Base-by-base conservation (phyloP, 2,888 invertebrate genomes). In the Ophion ventricosus region DNA sequence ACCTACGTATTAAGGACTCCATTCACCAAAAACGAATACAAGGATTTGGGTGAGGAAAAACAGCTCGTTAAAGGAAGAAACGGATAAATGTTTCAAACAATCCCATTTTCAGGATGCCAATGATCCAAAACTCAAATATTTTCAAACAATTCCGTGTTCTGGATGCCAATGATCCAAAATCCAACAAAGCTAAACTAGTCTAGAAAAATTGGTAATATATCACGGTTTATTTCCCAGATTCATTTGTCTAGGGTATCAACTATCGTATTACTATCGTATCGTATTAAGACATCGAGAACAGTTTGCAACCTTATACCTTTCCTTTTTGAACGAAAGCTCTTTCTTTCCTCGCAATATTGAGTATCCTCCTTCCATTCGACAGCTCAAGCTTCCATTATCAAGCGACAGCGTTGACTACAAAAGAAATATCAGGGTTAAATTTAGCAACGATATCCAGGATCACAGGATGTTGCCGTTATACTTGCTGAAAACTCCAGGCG, bases 401-500 rank as follows among this genome's bases (percentile, higher is more conserved):
- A 11, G 17, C 49, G 14, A 17, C 49, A 17, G 17, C 49, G 49
- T 0, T 11, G 49, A 49, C 14, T 17, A 49, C 17, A 17, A 14
- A 49, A 49, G 14, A 49, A 57, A 57, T 7, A 57, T 29, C n/a
- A 56, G 29, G 3, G 29, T 20, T n/a, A 25, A 11, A 14, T 8
- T 25, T 2, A n/a, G 23, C n/a, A 17, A 29, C 26, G 14, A 29
- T 63, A 29, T 11, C 23, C 54, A n/a, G 29, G 23, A 40, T 66
- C 40, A 1, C 43, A 4, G 7, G 26, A n/a, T 23, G 35, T 67
- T 54, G 29, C 67, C 23, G 17, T 14, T 43, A 7, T 14, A 40
- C 56, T 73, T 63, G 66, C 26, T 40, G 40, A 61, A 75, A 80
- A 61, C 40, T 70, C 63, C 70, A 54, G 2, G 29, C 59, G 49